Conservation (phyloP, 2,113 vertebrate species). For the Dasyurus viverrinus region DNA sequence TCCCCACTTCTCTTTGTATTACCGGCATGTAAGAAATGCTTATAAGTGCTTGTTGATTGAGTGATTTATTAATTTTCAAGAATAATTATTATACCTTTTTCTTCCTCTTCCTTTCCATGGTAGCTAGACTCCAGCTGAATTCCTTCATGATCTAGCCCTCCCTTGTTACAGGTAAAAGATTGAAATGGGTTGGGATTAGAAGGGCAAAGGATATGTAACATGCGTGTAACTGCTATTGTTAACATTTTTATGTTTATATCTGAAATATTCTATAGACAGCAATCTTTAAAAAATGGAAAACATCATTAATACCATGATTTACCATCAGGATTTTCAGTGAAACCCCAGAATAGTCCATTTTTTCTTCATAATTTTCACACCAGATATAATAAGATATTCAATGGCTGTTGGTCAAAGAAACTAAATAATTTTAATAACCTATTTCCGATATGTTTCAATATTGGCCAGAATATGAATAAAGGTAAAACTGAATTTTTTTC, state of each 20-base stretch:
- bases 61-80: too few relatives aligned
- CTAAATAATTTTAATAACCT: conserved; percentile 78
- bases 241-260: conserved; percentile 86
- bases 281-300: conserved; percentile 85
- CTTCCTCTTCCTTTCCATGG: too few relatives aligned
- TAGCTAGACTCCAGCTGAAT: too few relatives aligned
- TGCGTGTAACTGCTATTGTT: conserved; percentile 79
- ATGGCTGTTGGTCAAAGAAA: conserved; percentile 82
- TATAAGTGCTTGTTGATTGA: too few relatives aligned
- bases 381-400: conserved; percentile 79
- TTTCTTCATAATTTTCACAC: conserved; percentile 50
- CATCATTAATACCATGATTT: conserved; percentile 65
- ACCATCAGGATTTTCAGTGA: conserved; percentile 81
- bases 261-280: conserved; percentile 86
- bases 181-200: conserved; percentile 79
- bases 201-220: conserved; percentile 92
- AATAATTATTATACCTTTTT: too few relatives aligned
- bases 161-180: conserved; percentile 78
- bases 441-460: conserved; percentile 82
- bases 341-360: conserved; percentile 6
- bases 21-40: too few relatives aligned
- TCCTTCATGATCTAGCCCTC: too few relatives aligned
- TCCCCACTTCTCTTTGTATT: too few relatives aligned
- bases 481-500: conserved; percentile 70
- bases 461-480: conserved; percentile 78